Conservation (phyloP, 2,113 vertebrate genomes). For the Steatornis caripensis region DNA sequence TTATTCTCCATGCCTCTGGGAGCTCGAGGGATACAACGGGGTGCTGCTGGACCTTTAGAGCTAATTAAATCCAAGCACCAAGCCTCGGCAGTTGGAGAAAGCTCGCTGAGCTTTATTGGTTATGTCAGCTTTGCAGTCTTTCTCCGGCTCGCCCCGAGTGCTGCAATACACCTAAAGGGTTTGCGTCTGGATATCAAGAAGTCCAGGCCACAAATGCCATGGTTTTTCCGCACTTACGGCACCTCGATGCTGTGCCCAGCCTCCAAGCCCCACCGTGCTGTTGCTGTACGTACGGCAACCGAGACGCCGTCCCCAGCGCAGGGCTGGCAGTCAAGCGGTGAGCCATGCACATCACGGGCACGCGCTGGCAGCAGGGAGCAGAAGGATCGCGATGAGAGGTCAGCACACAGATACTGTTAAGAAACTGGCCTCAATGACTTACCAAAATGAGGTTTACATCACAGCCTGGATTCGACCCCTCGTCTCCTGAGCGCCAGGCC, state of each 20-base stretch:
- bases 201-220: background rate
- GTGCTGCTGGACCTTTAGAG: conserved; percentile 27
- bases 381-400: background rate
- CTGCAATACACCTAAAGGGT: background rate
- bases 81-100: background rate
- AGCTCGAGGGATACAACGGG: background rate
- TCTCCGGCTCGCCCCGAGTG: background rate
- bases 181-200: background rate
- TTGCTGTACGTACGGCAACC: background rate
- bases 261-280: background rate
- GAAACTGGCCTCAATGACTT: background rate
- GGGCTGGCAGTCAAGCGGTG: background rate
- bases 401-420: background rate
- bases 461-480: background rate
- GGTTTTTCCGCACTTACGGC: background rate
- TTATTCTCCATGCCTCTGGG: background rate
- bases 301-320: accelerated
- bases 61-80: background rate
- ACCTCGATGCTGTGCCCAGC: background rate
- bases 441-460: background rate
- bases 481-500: background rate
- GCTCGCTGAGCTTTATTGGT: background rate
- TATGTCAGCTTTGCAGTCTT: background rate
- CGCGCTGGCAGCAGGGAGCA: background rate
- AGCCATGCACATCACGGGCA: accelerated